Evolutionary conservation across 2,797 vertebrate genomes (phyloP).

Genomic region (Halcyon chelicuti): DNA sequence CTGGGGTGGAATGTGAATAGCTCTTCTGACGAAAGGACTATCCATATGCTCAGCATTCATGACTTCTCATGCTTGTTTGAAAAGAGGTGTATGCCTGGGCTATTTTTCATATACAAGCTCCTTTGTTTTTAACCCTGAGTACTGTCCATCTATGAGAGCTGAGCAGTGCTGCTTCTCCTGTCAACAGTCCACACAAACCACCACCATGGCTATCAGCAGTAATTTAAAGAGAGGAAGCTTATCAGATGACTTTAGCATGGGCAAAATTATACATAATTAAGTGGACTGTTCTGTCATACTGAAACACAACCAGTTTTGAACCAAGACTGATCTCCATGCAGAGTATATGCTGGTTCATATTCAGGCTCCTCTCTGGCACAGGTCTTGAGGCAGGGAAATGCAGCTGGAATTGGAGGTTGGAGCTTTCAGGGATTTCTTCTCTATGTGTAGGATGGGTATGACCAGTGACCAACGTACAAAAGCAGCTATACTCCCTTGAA

Average conservation of each 20-base stretch:
- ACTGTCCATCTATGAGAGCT: background rate
- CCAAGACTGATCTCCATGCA: background rate
- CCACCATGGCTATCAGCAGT: background rate
- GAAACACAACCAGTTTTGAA: background rate
- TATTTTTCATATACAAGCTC: background rate
- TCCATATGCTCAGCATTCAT: background rate
- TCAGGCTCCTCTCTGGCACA: background rate
- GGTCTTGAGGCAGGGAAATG: background rate
- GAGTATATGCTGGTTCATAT: background rate
- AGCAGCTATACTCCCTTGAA: background rate
- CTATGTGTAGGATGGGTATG: background rate
- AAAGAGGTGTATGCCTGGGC: background rate
- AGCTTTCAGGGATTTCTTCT: background rate
- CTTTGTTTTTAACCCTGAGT: background rate
- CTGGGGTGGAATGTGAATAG: background rate
- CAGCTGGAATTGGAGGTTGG: background rate
- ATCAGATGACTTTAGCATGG: background rate
- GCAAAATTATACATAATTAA: background rate
- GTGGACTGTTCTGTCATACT: background rate
- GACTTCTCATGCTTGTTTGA: background rate
- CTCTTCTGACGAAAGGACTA: background rate
- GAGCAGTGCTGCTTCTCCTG: background rate
- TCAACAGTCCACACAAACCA: background rate
- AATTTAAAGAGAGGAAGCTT: background rate
- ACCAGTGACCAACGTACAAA: background rate